These are phyloP conservation scores for Chymomyza procnemis DNA, from an alignment of 2,888 invertebrate genomes.

Conservation along the genomic window DNA sequence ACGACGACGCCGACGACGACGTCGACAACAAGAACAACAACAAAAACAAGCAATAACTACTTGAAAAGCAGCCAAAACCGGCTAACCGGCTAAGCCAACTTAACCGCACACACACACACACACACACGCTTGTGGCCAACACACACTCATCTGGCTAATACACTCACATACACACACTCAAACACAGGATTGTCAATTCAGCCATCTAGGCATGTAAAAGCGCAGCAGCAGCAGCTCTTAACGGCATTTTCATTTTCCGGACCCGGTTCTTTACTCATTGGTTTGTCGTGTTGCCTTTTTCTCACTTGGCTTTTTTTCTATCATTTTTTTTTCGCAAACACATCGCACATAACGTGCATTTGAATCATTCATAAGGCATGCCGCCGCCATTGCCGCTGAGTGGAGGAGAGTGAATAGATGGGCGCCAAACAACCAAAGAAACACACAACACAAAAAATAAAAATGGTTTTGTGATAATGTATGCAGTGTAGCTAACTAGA, in stretches of 20 bases:
- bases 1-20: background rate
- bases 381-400: conserved; percentile 35
- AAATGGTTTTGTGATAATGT: background rate
- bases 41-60: conserved; percentile 17
- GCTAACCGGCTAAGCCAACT: conserved; percentile 2
- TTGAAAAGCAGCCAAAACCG: conserved; percentile 17
- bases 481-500: background rate
- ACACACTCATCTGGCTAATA: background rate
- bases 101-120: background rate
- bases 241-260: conserved; percentile 51
- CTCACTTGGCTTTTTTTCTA: conserved; percentile 13
- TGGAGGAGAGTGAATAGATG: conserved; percentile 37
- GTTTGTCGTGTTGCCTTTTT: background rate
- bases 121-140: background rate
- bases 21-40: conserved; percentile 4
- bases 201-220: conserved; percentile 38
- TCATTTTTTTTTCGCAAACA: conserved; percentile 28
- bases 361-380: conserved; percentile 73
- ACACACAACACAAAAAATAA: background rate
- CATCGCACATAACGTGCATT: conserved; percentile 67
- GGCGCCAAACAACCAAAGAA: conserved; percentile 47
- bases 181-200: conserved; percentile 8
- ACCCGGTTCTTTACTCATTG: background rate
- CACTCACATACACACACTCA: too few species aligned
- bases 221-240: conserved; percentile 57